These are phyloP conservation scores for Montipora efflorescens DNA, from an alignment of 64 coral and sea anemone genomes.

Conservation along the genomic window DNA sequence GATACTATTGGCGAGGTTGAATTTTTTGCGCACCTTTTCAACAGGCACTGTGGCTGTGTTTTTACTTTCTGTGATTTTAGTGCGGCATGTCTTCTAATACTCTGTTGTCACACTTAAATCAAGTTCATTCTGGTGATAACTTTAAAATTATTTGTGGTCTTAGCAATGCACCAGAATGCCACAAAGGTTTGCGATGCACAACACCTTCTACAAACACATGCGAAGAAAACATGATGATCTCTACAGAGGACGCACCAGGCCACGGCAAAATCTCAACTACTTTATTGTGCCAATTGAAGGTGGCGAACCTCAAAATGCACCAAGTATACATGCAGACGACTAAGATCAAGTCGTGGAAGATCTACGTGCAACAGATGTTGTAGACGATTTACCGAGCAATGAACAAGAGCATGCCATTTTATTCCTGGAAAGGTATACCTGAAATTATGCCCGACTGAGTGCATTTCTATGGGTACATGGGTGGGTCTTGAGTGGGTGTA, in stretches of 20 bases:
- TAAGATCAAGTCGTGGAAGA: not conserved
- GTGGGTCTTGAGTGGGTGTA: too few relatives aligned
- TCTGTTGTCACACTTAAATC: not conserved
- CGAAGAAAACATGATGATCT: too few relatives aligned
- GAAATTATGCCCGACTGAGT: too few relatives aligned
- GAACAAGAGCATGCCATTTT: not conserved
- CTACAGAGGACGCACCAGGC: too few relatives aligned
- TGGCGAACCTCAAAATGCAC: not conserved
- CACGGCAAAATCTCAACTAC: too few relatives aligned
- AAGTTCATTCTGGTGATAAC: not conserved
- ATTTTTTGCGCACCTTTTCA: too few relatives aligned
- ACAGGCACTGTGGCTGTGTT: not conserved
- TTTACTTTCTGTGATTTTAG: not conserved
- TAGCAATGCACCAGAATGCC: too few relatives aligned
- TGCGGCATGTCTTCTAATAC: not conserved
- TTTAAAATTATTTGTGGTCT: not conserved
- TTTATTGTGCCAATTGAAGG: too few relatives aligned
- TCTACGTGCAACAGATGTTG: not conserved
- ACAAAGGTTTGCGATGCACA: too few relatives aligned
- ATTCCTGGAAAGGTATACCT: not conserved
- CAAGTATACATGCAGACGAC: not conserved
- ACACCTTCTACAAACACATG: not conserved
- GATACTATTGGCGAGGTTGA: too few relatives aligned
- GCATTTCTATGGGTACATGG: too few relatives aligned
- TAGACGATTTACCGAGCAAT: not conserved